These are phyloP conservation scores for Tadarida brasiliensis DNA, from an alignment of 2,797 vertebrate genomes.

Conservation along the genomic window DNA sequence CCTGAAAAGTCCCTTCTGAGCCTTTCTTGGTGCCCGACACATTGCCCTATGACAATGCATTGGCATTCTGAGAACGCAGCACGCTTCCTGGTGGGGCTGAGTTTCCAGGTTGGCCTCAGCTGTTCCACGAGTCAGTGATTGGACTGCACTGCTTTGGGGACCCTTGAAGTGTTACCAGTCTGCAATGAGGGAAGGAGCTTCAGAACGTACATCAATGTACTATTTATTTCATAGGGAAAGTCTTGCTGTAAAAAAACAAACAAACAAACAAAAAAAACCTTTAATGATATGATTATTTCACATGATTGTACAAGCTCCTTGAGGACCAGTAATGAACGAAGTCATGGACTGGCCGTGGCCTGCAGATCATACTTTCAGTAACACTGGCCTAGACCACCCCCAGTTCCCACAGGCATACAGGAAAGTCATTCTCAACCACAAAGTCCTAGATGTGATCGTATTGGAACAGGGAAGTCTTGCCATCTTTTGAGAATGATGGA, in stretches of 20 bases:
- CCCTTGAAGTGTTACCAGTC: neutral
- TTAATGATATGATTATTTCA: conserved; percentile 6
- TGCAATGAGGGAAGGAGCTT: neutral
- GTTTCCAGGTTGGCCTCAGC: neutral
- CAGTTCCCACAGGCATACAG: neutral
- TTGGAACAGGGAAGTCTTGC: neutral
- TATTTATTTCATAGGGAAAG: neutral
- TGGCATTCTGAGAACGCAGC: neutral
- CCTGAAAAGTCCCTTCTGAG: neutral
- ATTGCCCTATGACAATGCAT: neutral
- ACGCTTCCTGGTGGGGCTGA: neutral
- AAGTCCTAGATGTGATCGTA: neutral
- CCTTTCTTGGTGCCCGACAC: neutral
- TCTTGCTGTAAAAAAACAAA: neutral
- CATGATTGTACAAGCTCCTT: neutral
- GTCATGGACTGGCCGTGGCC: neutral
- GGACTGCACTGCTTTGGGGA: neutral
- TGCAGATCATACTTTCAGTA: neutral
- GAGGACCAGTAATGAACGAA: neutral
- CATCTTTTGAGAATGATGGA: neutral
- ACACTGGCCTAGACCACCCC: neutral
- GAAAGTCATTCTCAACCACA: neutral
- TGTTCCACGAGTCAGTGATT: neutral
- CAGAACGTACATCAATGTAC: neutral
- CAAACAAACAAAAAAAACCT: neutral